Percentiles rank a stretch among this genome's conserved stretches.
These are phyloP conservation scores for Acanthosepion pharaonis DNA, from an alignment of 2,888 invertebrate genomes.

Conservation along the genomic window DNA sequence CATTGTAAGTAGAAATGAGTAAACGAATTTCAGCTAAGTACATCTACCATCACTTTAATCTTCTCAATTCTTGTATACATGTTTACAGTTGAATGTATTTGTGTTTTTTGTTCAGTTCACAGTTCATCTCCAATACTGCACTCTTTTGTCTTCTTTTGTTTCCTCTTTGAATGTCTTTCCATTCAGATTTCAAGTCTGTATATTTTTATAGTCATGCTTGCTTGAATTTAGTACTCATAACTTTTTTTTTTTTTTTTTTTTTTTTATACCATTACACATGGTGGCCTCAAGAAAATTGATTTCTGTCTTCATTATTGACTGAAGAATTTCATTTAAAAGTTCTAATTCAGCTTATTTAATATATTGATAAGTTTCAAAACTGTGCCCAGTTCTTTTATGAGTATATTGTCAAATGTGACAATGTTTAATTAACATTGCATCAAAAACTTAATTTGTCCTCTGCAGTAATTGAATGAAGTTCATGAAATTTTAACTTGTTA, in stretches of 20 bases:
- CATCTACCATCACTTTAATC: background rate
- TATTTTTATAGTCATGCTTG: background rate
- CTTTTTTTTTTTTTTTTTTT: background rate
- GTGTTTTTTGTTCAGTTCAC: background rate
- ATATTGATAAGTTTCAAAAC: too few species aligned
- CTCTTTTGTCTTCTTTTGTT: background rate
- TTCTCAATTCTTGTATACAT: constrained; percentile 33
- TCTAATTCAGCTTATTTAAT: too few species aligned
- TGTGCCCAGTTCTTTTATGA: too few species aligned
- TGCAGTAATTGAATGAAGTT: background rate
- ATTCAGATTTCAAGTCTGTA: background rate
- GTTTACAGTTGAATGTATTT: constrained; percentile 11
- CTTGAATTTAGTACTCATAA: background rate
- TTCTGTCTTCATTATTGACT: too few species aligned
- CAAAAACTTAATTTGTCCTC: background rate
- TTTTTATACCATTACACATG: background rate
- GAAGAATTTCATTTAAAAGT: too few species aligned
- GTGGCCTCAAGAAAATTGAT: background rate
- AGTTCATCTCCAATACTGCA: background rate
- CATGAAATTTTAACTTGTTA: background rate
- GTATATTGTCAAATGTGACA: background rate
- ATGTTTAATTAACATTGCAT: background rate
- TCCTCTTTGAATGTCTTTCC: background rate
- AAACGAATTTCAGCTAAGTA: background rate
- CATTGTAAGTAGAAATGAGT: background rate